phyloP scores from a whole-genome alignment of 2,888 invertebrate species.

The Neocrepidodera transversa region DNA sequence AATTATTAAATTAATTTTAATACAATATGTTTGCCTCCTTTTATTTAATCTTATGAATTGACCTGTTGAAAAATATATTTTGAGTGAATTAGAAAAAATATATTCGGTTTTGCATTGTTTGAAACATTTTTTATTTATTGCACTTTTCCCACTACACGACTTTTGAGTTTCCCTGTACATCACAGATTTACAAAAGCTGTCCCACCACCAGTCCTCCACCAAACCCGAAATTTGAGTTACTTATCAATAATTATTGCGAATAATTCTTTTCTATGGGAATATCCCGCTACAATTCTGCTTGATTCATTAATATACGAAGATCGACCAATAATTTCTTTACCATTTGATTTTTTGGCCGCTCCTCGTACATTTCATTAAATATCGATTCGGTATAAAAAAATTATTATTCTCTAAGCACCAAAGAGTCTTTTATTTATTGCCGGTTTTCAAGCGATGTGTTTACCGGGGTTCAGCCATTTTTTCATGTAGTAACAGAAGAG shows the following conservation, averaged over 20 bases:
- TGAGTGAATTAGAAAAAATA: too few relatives aligned
- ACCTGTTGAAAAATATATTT: too few relatives aligned
- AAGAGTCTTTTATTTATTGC: slow-evolving; percentile 35
- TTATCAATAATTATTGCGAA: slow-evolving; percentile 42
- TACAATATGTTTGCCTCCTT: too few relatives aligned
- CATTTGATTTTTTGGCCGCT: slow-evolving; percentile 14
- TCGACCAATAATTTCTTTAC: slow-evolving; percentile 13
- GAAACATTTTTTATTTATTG: slow-evolving; percentile 20
- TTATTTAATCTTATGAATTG: too few relatives aligned
- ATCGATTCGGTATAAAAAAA: slow-evolving; percentile 25
- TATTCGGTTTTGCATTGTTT: too few relatives aligned
- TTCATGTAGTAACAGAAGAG: slow-evolving; percentile 93
- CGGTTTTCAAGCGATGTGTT: slow-evolving; percentile 71
- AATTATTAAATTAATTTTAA: too few relatives aligned
- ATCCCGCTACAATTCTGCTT: slow-evolving; percentile 31
- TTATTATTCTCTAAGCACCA: slow-evolving; percentile 41
- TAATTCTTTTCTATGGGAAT: slow-evolving; percentile 31
- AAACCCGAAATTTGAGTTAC: slow-evolving; percentile 51
- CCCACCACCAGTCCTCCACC: slow-evolving; percentile 55
- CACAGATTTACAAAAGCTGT: slow-evolving; percentile 40
- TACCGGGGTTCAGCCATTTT: slow-evolving; percentile 87
- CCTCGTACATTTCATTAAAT: slow-evolving; percentile 31
- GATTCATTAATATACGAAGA: slow-evolving; percentile 27
- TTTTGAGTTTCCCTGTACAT: slow-evolving; percentile 35
- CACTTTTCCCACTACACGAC: slow-evolving; percentile 9